Base-by-base conservation (phyloP, 2,888 invertebrate genomes). In the Melieria omissa region DNA sequence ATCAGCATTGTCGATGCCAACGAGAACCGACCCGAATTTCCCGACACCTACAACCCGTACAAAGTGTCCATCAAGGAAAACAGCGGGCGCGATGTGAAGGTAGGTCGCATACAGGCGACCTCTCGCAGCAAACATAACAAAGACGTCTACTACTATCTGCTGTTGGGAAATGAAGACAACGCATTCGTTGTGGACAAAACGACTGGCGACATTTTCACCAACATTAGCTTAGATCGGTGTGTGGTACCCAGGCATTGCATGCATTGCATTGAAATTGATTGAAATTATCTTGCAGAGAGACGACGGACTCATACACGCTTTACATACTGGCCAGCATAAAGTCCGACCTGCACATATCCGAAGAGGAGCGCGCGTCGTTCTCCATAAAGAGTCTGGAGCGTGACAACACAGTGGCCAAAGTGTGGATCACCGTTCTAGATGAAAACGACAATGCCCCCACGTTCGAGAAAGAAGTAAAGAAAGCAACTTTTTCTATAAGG, bases 401-500 rank as follows among this genome's bases (percentile, higher is more conserved):
- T 57, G 93, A 95, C 76, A 90, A 90, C 62, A 92, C 93, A 62
- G 89, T 95, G 16, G 92, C 93, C 0, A 90, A 90, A 68, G 92
- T 95, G 1, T 90, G 89, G 68, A 89, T 97, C 52, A 90, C 88
- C 4, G 90, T 97, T 5, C 88, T 92, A 42, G 96, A 96, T 82
- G 91, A 93, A 66, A 96, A 96, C 80, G 97, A 97, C 81, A 95
- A 95, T 84, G 90, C 92, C 5, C 97, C 97, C 0, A 88, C 89
- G 55, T 95, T 95, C 81, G 89, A 90, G 65, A 89, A 90, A 73
- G 81, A 86, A 4, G 77, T 82, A 74, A 73, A 72, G 52, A 52
- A 52, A 52, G 5, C 14, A 8, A 52, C 9, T 29, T 52, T 52
- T n/a, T 4, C 7, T 52, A 5, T 46, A 29, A 16, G 29, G 1